These are phyloP conservation scores for Pachydiplax longipennis DNA, from an alignment of 2,888 invertebrate species.

Conservation along the genomic window DNA sequence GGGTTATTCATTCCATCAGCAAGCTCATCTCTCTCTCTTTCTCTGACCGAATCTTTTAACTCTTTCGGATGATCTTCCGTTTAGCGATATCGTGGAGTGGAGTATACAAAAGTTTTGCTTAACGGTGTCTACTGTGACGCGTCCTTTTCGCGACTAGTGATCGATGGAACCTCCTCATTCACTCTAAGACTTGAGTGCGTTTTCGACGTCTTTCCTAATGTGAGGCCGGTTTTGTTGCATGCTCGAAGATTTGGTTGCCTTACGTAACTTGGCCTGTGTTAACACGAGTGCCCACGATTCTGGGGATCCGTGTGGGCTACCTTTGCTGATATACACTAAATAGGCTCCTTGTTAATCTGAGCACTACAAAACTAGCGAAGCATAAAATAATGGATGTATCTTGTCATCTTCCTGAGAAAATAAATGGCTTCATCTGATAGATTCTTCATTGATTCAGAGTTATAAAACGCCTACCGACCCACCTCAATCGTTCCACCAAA, in stretches of 20 bases:
- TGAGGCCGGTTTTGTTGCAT: neutral
- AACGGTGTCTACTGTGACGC: slow-evolving; percentile 16
- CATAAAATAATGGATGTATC: too few species aligned
- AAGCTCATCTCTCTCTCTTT: neutral
- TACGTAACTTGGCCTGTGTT: neutral
- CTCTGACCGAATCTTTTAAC: neutral
- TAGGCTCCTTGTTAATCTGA: too few species aligned
- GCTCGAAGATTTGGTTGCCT: neutral
- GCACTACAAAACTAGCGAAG: too few species aligned
- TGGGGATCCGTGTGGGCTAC: too few species aligned
- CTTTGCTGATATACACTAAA: too few species aligned
- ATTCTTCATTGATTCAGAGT: too few species aligned
- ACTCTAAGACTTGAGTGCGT: neutral
- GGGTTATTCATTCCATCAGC: neutral
- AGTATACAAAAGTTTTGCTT: neutral
- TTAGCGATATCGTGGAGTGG: neutral
- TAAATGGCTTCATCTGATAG: too few species aligned
- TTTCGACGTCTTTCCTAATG: neutral
- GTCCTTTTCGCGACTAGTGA: slow-evolving; percentile 21
- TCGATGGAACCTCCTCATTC: slow-evolving; percentile 8
- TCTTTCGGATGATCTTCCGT: neutral
- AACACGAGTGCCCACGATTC: too few species aligned
- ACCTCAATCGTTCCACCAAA: too few species aligned
- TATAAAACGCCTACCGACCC: too few species aligned
- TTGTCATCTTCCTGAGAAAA: too few species aligned